Percentiles rank a stretch among this genome's conserved stretches.
Conservation (phyloP, 92 coral and sea anemone species). For the Micromussa lordhowensis region DNA sequence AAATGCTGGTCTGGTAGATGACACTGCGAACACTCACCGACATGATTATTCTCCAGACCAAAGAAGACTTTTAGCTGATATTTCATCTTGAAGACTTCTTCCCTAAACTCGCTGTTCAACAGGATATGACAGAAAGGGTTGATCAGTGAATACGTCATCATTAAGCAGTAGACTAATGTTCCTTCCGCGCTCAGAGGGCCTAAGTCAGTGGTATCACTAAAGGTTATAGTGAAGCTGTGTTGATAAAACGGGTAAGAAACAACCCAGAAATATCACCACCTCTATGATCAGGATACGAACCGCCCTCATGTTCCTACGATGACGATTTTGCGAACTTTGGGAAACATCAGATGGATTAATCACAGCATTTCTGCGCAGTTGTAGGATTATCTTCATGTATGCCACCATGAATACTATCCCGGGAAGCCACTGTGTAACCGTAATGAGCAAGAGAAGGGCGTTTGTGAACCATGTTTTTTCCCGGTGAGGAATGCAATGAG, state of each 20-base stretch:
- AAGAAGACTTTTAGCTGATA: slow-evolving; percentile 10
- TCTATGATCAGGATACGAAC: slow-evolving; percentile 72
- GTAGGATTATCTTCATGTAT: slow-evolving; percentile 68
- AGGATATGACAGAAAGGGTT: slow-evolving; percentile 72
- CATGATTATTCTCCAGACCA: background rate
- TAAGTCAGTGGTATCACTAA: background rate
- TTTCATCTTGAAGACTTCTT: slow-evolving; percentile 44
- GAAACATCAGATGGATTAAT: slow-evolving; percentile 64
- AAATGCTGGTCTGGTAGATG: background rate
- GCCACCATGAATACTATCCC: slow-evolving; percentile 57
- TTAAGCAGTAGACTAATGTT: slow-evolving; percentile 46
- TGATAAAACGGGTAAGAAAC: slow-evolving; percentile 60
- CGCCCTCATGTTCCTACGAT: slow-evolving; percentile 74
- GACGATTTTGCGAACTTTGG: slow-evolving; percentile 71
- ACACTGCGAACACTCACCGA: background rate
- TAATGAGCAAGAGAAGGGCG: slow-evolving; percentile 13
- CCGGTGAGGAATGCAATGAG: slow-evolving; percentile 25
- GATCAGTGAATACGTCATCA: slow-evolving; percentile 68
- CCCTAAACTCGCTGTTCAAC: slow-evolving; percentile 73
- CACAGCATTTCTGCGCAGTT: slow-evolving; percentile 66
- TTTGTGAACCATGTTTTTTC: slow-evolving; percentile 22
- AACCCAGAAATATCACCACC: slow-evolving; percentile 54
- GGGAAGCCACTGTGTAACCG: slow-evolving; percentile 59
- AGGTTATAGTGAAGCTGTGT: slow-evolving; percentile 14
- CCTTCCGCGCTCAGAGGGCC: slow-evolving; percentile 39